Evolutionary conservation across 2,113 vertebrate species (phyloP).

Genomic region (Percina caprodes): DNA sequence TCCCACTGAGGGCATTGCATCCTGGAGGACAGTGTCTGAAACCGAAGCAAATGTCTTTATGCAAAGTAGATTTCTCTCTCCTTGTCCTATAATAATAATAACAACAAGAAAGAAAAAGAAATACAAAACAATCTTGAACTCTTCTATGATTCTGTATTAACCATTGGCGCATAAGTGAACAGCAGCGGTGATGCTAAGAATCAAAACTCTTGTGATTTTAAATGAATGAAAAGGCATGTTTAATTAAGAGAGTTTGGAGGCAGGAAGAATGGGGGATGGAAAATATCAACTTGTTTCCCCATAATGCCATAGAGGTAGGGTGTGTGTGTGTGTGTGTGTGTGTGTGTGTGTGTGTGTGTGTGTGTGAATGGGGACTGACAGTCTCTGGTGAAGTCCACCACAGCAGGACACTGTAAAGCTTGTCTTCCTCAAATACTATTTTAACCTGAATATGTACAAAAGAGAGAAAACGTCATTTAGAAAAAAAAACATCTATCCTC

Average conservation of each 20-base stretch:
- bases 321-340: constrained; percentile 58
- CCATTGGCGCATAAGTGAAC: constrained; percentile 61
- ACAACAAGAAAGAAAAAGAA: constrained; percentile 75
- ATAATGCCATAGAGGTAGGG: constrained; percentile 87
- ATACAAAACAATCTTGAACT: constrained; percentile 41
- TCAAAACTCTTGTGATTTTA: constrained; percentile 74
- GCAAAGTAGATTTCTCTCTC: constrained; percentile 86
- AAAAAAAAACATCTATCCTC: constrained; percentile 68
- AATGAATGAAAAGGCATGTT: constrained; percentile 68
- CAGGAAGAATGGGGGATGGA: constrained; percentile 33
- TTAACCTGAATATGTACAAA: constrained; percentile 83
- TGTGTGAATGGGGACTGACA: constrained; percentile 70
- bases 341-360: constrained; percentile 28
- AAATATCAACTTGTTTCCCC: constrained; percentile 63
- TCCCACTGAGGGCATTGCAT: constrained; percentile 38
- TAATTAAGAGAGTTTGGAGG: constrained; percentile 47
- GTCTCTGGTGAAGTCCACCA: constrained; percentile 84
- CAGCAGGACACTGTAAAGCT: constrained; percentile 96
- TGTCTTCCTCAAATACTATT: constrained; percentile 95
- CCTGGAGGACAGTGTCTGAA: constrained; percentile 82
- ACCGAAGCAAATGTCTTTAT: constrained; percentile 85
- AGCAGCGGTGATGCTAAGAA: constrained; percentile 46
- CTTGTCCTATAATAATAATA: constrained; percentile 82
- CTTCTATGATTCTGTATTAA: constrained; percentile 73
- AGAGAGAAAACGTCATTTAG: constrained; percentile 68